Evolutionary conservation across 2,888 invertebrate species (phyloP), one percentile per base, ranked within the genome.

Genomic region (Eristalis pertinax): DNA sequence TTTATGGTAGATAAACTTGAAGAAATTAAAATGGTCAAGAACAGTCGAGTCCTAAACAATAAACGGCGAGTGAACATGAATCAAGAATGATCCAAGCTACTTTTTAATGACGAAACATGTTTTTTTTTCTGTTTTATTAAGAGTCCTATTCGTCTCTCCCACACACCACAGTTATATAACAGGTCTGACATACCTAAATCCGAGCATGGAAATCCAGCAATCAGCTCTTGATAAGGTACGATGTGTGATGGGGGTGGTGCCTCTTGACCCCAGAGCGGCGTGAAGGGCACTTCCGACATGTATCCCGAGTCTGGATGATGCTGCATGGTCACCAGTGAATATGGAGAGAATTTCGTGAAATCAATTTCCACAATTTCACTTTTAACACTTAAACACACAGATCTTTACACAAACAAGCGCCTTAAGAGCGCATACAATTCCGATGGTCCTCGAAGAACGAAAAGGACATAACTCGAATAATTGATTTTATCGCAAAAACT

Each of bases 151-250:
- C 4, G 26, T 4, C 26, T 1, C 26, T 26, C n/a, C n/a, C n/a
- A n/a, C n/a, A n/a, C n/a, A n/a, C n/a, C n/a, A n/a, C n/a, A 1
- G 10, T 32, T 32, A 32, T 8, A 10, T 32, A 32, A 32, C 2
- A 29, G 4, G 4, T 60, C 24, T 5, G 26, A 60, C 24, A 5
- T 60, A 94, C 95, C 94, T 89, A 95, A 92, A 92, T 96, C 96
- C 13, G 95, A 94, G 69, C 95, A 95, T 73, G 96, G 96, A 91
- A 96, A 96, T 24, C 95, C 95, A 11, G 95, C 95, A 91, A 96
- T 94, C 90, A 96, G 95, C 90, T 96, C 96, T 4, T 96, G 96
- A 90, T 96, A 96, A 38, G 94, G 94, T 10, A 94, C 93, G 72
- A 94, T 92, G 1, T 95, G 94, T 69, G 95, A 95, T 4, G 95